Evolutionary conservation across 2,113 vertebrate genomes (phyloP).

Genomic region (Rhinolophus sinicus): DNA sequence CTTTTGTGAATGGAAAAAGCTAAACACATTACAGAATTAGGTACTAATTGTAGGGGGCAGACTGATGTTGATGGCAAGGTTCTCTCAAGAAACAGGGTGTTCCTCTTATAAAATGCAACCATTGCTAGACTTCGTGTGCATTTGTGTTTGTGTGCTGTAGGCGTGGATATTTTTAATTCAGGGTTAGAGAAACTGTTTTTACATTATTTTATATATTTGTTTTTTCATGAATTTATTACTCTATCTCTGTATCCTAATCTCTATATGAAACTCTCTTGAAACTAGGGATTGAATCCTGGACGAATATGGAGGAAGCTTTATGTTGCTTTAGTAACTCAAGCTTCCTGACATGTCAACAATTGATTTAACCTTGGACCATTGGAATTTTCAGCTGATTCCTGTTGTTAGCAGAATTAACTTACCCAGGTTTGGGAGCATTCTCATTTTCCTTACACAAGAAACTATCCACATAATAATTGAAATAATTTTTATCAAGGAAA

Average conservation of each 20-base stretch:
- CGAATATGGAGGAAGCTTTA: neutral
- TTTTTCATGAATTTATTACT: neutral
- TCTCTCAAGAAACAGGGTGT: neutral
- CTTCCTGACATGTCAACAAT: neutral
- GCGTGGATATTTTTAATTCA: neutral
- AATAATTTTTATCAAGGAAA: conserved; percentile 49
- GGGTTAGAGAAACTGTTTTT: neutral
- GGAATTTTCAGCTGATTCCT: neutral
- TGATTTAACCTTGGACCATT: neutral
- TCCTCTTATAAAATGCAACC: neutral
- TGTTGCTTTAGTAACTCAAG: neutral
- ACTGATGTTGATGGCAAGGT: neutral
- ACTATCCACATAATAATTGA: neutral
- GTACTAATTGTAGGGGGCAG: conserved; percentile 30
- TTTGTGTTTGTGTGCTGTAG: neutral
- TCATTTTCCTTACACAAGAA: neutral
- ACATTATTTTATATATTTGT: neutral
- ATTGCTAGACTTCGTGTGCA: neutral
- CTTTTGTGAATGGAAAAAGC: conserved; percentile 58
- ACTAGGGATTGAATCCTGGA: neutral
- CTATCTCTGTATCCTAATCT: neutral
- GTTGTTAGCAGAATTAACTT: neutral
- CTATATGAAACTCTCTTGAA: neutral
- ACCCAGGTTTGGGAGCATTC: neutral
- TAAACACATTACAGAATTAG: conserved; percentile 40